Conservation (phyloP, 2,797 vertebrate genomes). For the Anas acuta region DNA sequence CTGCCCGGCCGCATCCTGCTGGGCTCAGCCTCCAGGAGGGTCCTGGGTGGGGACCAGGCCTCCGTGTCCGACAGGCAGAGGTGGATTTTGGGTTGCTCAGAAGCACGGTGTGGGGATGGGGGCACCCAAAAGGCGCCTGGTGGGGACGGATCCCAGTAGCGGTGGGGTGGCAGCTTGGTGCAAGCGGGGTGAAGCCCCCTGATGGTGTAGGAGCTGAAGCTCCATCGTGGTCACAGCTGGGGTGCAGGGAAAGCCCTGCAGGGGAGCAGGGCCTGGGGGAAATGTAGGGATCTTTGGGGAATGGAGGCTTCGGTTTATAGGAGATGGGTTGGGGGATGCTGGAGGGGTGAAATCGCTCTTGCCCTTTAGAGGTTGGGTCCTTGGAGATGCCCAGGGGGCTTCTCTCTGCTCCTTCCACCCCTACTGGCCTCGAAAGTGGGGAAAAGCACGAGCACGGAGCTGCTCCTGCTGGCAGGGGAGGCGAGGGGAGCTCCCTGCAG, state of each 20-base stretch:
- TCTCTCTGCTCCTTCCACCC: neutral
- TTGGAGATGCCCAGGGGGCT: neutral
- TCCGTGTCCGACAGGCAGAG: accelerated
- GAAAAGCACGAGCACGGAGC: neutral
- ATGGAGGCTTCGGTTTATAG: neutral
- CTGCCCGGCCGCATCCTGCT: neutral
- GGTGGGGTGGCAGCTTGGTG: neutral
- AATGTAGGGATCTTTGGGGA: accelerated
- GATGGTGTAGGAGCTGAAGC: neutral
- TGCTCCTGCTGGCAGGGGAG: neutral
- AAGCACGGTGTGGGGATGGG: no score
- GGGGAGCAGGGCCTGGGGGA: neutral
- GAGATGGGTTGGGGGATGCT: neutral
- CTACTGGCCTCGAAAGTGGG: neutral
- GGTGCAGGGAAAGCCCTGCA: neutral
- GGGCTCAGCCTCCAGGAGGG: neutral
- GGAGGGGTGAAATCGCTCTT: neutral
- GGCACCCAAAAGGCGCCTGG: no score
- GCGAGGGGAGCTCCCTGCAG: neutral
- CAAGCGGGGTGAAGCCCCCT: neutral
- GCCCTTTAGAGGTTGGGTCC: neutral
- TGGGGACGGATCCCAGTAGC: no score
- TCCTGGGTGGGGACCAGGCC: neutral
- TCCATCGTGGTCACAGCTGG: accelerated
- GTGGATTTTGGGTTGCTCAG: neutral